Conservation (phyloP, 1,140 invertebrate species). For the Paramacrobiotus metropolitanus region DNA sequence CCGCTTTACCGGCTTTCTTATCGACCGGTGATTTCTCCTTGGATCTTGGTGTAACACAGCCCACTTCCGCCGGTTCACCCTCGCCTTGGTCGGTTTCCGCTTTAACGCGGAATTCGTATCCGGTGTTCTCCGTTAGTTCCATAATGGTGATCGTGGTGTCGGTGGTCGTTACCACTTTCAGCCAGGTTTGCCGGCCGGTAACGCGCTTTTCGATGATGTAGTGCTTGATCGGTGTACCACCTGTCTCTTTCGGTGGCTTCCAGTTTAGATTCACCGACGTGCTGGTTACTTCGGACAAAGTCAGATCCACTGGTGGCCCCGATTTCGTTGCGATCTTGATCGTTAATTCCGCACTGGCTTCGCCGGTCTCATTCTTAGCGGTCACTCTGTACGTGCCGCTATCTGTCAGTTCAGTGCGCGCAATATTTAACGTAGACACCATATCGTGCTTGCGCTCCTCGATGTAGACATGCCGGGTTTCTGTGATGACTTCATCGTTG, state of each 20-base stretch:
- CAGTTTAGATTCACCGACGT: constrained; percentile 82
- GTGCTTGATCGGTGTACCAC: constrained; percentile 64
- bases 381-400: background rate
- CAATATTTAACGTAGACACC: background rate
- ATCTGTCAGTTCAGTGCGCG: background rate
- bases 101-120: background rate
- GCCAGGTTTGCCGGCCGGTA: constrained; percentile 12
- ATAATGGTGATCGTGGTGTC: background rate
- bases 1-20: background rate
- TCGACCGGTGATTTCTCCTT: constrained; percentile 6
- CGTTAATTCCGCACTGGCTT: background rate
- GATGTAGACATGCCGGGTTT: background rate
- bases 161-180: constrained; percentile 2
- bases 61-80: background rate
- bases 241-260: constrained; percentile 68
- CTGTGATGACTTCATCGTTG: background rate
- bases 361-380: background rate
- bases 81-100: constrained; percentile 1
- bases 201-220: constrained; percentile 81
- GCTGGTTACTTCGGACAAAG: constrained; percentile 63
- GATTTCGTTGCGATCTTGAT: background rate
- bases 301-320: background rate
- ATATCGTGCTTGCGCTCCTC: background rate
- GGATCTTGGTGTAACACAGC: background rate
- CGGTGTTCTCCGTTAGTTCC: background rate